Conservation (phyloP, 2,797 vertebrate genomes). For the Pyrocephalus nanus region DNA sequence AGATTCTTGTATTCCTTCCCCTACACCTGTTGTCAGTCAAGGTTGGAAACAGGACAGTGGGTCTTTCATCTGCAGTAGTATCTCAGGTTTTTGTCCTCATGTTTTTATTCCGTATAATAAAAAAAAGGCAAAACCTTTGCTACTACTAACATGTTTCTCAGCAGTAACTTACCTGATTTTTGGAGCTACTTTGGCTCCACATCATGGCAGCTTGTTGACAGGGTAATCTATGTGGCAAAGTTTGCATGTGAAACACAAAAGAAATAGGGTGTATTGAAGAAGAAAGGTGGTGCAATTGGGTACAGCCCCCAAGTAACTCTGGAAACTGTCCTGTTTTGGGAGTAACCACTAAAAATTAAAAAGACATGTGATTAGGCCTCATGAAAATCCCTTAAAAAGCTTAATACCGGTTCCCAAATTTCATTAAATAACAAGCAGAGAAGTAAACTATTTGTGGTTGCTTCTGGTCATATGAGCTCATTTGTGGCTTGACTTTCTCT, state of each 20-base stretch:
- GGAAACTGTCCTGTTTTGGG: neutral
- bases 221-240: neutral
- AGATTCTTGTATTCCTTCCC: neutral
- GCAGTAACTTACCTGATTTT: neutral
- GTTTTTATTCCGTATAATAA: neutral
- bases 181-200: neutral
- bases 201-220: neutral
- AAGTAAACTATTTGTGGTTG: conserved; percentile 8
- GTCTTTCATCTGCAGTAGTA: neutral
- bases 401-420: neutral
- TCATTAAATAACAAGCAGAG: conserved; percentile 12
- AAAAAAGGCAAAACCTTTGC: neutral
- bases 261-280: neutral
- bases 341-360: neutral
- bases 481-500: conserved; percentile 30
- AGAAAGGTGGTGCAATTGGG: neutral
- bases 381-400: conserved; percentile 2
- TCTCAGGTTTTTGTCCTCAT: neutral
- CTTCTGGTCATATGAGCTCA: neutral
- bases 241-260: neutral
- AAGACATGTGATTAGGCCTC: neutral
- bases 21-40: neutral
- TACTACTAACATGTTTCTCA: neutral
- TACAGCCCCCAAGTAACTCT: neutral
- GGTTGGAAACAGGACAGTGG: neutral